Evolutionary conservation across 1,140 invertebrate genomes (phyloP).

Genomic region (Sycobia sp.): DNA sequence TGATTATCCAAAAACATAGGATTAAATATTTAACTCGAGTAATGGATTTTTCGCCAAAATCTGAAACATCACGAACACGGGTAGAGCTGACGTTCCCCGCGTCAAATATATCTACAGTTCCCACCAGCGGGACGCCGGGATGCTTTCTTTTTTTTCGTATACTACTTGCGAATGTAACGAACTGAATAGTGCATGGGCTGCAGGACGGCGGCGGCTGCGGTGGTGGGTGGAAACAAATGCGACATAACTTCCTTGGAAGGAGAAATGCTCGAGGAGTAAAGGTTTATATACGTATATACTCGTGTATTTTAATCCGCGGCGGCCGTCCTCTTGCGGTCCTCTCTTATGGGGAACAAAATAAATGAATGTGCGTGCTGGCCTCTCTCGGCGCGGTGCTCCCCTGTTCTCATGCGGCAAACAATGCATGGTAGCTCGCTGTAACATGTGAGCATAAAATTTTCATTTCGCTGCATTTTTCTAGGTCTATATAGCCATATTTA

Average conservation of each 20-base stretch:
- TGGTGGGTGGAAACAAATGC: conserved; percentile 34
- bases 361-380: background rate
- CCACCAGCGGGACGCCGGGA: too few relatives aligned
- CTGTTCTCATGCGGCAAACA: conserved; percentile 23
- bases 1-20: too few relatives aligned
- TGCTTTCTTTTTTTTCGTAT: too few relatives aligned
- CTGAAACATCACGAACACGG: too few relatives aligned
- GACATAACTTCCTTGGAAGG: conserved; percentile 32
- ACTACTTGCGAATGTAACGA: background rate
- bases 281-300: too few relatives aligned
- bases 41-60: too few relatives aligned
- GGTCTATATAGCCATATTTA: background rate
- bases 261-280: conserved; percentile 16
- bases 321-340: conserved; percentile 9
- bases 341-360: background rate
- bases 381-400: background rate
- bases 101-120: too few relatives aligned
- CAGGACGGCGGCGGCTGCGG: too few relatives aligned
- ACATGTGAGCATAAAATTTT: background rate
- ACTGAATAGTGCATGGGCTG: too few relatives aligned
- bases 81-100: background rate
- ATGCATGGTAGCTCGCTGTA: conserved; percentile 31
- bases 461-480: conserved; percentile 4
- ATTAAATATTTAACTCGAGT: too few relatives aligned
- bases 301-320: background rate